Conservation (phyloP, 1,140 invertebrate species). For the Protaetia brevitarsis region DNA sequence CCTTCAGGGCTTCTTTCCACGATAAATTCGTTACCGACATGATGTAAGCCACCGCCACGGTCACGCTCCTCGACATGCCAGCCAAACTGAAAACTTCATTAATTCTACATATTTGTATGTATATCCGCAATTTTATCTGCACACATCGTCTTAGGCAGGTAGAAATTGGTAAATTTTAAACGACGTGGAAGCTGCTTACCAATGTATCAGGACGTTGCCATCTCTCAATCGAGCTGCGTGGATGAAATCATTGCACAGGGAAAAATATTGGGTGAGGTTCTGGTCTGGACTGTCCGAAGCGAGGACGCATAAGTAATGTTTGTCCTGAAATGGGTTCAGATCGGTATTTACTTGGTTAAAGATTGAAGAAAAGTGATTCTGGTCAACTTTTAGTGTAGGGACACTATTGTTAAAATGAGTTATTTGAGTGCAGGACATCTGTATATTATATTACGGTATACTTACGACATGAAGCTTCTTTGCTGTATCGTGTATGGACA, state of each 20-base stretch:
- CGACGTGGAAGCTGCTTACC: conserved; percentile 60
- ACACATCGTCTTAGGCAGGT: neutral
- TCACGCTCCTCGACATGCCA: conserved; percentile 94
- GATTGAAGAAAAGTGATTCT: too few species aligned
- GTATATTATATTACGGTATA: too few species aligned
- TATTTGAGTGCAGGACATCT: too few species aligned
- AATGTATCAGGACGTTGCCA: conserved; percentile 93
- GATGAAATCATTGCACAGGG: conserved; percentile 93
- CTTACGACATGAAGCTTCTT: conserved; percentile 78
- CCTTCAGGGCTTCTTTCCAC: conserved; percentile 91
- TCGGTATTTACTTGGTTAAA: neutral
- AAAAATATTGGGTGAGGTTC: conserved; percentile 90
- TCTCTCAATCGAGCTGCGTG: conserved; percentile 83
- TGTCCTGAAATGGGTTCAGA: conserved; percentile 67
- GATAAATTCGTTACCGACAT: conserved; percentile 90
- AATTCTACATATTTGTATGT: conserved; percentile 16
- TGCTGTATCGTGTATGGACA: conserved; percentile 93
- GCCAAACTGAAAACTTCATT: conserved; percentile 67
- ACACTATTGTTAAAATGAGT: neutral
- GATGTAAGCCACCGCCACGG: conserved; percentile 90
- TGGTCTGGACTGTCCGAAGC: conserved; percentile 91
- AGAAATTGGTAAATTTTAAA: neutral
- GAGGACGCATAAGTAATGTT: conserved; percentile 91
- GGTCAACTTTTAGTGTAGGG: too few species aligned
- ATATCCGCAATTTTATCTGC: too few species aligned